These are phyloP conservation scores for Gorsachius magnificus DNA, from an alignment of 2,797 vertebrate species.

Conservation along the genomic window DNA sequence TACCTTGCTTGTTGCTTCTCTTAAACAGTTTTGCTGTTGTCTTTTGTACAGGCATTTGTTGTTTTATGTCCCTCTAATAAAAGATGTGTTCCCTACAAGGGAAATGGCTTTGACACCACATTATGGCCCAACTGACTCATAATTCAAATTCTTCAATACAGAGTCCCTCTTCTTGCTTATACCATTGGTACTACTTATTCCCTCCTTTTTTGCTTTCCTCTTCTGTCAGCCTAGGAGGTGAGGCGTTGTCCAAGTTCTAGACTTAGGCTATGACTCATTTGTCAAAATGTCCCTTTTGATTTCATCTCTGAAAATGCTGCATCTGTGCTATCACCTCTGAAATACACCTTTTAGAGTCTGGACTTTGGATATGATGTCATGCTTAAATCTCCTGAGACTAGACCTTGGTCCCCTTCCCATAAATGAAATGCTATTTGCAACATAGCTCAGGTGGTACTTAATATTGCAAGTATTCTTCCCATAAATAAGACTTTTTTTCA, in stretches of 20 bases:
- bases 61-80: background rate
- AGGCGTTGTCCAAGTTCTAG: background rate
- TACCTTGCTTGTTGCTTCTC: background rate
- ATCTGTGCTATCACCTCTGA: background rate
- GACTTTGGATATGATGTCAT: background rate
- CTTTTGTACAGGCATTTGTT: background rate
- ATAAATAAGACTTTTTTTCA: background rate
- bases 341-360: background rate
- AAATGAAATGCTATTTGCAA: background rate
- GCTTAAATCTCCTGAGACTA: background rate
- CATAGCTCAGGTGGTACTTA: background rate
- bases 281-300: background rate
- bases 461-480: background rate
- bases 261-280: background rate
- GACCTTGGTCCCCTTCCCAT: background rate
- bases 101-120: background rate
- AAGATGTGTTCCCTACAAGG: background rate
- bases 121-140: background rate
- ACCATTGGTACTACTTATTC: background rate
- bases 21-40: background rate
- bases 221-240: background rate
- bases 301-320: background rate
- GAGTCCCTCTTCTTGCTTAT: background rate
- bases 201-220: background rate
- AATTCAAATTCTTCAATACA: background rate